These are phyloP conservation scores for Microcebus murinus DNA, from an alignment of 2,113 vertebrate genomes.

Conservation along the genomic window DNA sequence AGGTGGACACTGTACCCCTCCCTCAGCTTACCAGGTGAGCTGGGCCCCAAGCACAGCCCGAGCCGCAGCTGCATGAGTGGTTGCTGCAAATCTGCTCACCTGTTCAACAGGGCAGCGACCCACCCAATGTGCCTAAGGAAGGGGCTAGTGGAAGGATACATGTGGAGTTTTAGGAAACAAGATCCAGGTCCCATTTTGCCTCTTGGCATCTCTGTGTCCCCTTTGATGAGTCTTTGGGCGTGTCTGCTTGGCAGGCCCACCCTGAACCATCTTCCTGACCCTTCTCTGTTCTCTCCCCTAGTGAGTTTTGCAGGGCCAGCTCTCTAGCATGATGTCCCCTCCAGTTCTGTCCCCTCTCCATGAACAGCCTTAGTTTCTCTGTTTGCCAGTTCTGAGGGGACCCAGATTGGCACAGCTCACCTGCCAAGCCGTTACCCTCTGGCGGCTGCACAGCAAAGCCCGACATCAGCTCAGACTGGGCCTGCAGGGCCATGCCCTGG, in stretches of 20 bases:
- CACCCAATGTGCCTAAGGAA: not conserved
- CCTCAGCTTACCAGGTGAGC: not conserved
- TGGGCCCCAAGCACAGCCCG: not conserved
- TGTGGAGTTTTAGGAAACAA: not conserved
- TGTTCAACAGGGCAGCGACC: not conserved
- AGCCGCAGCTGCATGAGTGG: not conserved
- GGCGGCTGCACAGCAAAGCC: not conserved
- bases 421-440: not conserved
- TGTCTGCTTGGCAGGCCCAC: not conserved
- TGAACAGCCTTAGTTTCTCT: not conserved
- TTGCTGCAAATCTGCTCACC: not conserved
- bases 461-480: not conserved
- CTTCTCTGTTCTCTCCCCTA: not conserved
- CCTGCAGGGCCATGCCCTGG: not conserved
- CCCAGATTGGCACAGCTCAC: not conserved
- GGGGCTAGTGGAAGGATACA: not conserved
- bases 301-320: not conserved
- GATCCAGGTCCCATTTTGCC: not conserved
- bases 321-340: not conserved
- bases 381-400: not conserved
- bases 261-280: rapidly evolving
- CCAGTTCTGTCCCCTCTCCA: not conserved
- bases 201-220: rapidly evolving
- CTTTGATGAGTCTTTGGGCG: rapidly evolving
- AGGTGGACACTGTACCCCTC: rapidly evolving